Percentiles rank a stretch among this genome's conserved stretches.
phyloP scores from a whole-genome alignment of 2,888 invertebrate genomes.

The Aphidius colemani region DNA sequence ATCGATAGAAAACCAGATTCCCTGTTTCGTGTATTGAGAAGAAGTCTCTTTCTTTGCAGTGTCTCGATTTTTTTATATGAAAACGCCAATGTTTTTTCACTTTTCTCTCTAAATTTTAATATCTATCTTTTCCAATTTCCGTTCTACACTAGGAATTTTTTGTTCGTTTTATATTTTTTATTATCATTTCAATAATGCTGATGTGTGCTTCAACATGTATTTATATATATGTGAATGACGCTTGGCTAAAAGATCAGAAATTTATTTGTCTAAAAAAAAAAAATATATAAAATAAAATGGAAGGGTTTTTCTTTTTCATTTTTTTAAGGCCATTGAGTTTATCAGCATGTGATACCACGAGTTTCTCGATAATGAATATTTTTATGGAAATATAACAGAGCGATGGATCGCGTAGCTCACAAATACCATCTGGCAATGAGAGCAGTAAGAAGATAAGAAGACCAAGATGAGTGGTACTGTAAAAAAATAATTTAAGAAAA shows the following conservation, averaged over 20 bases:
- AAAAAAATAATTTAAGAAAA: conserved; percentile 29
- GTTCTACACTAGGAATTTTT: too few relatives aligned
- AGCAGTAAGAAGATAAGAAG: conserved; percentile 28
- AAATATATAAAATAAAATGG: too few relatives aligned
- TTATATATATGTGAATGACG: too few relatives aligned
- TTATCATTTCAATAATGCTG: too few relatives aligned
- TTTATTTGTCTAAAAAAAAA: too few relatives aligned
- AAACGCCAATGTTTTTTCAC: neutral
- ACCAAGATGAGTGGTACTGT: conserved; percentile 15
- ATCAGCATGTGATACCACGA: conserved; percentile 10
- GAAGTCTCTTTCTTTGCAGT: conserved; percentile 27
- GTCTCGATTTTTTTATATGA: conserved; percentile 12
- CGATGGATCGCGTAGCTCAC: conserved; percentile 15
- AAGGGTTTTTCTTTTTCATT: too few relatives aligned
- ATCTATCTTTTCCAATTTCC: too few relatives aligned
- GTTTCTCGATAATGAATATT: conserved; percentile 51
- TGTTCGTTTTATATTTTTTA: too few relatives aligned
- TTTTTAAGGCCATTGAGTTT: conserved; percentile 7
- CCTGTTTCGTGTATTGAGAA: conserved; percentile 27
- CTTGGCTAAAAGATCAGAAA: too few relatives aligned
- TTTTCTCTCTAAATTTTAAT: conserved; percentile 14
- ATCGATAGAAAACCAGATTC: conserved; percentile 36
- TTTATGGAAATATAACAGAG: conserved; percentile 35
- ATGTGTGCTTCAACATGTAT: too few relatives aligned
- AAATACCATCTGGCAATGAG: conserved; percentile 20